Evolutionary conservation across 2,797 vertebrate species (phyloP).

Genomic region (Cyclura pinguis): DNA sequence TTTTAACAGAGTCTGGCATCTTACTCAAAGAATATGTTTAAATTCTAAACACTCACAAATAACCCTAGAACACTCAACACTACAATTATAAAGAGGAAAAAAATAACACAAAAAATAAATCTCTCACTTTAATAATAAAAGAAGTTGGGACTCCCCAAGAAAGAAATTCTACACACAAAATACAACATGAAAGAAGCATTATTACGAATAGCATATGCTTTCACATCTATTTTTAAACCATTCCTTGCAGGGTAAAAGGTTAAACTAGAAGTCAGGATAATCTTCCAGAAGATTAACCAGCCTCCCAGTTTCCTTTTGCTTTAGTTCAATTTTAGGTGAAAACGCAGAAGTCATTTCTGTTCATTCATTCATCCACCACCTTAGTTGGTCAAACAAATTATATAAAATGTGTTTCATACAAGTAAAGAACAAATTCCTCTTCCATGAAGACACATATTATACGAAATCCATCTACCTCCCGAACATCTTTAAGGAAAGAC

Average conservation of each 20-base stretch:
- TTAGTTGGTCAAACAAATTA: background rate
- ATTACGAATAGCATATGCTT: slow-evolving; percentile 40
- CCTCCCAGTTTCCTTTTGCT: background rate
- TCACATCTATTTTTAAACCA: slow-evolving; percentile 1
- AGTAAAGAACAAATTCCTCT: slow-evolving; percentile 12
- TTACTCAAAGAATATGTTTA: slow-evolving; percentile 12
- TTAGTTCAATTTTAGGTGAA: slow-evolving; percentile 30
- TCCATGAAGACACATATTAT: slow-evolving; percentile 23
- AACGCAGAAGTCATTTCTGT: slow-evolving; percentile 12
- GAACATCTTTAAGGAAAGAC: background rate
- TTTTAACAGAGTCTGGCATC: slow-evolving; percentile 55
- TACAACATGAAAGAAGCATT: slow-evolving; percentile 33
- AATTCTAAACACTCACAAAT: background rate
- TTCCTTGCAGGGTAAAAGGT: slow-evolving; percentile 19
- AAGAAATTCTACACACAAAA: slow-evolving; percentile 14
- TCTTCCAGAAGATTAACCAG: background rate
- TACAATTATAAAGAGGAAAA: slow-evolving; percentile 15
- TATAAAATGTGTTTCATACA: background rate
- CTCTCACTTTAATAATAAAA: slow-evolving; percentile 6
- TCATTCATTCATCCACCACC: slow-evolving; percentile 9
- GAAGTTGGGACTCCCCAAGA: slow-evolving; percentile 5
- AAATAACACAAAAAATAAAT: background rate
- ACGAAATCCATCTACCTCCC: slow-evolving; percentile 4
- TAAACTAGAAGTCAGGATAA: no score
- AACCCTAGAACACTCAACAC: slow-evolving; percentile 36